Percentiles rank a stretch among this genome's conserved stretches.
Conservation (phyloP, 2,113 vertebrate genomes). For the Dermatemys mawii region DNA sequence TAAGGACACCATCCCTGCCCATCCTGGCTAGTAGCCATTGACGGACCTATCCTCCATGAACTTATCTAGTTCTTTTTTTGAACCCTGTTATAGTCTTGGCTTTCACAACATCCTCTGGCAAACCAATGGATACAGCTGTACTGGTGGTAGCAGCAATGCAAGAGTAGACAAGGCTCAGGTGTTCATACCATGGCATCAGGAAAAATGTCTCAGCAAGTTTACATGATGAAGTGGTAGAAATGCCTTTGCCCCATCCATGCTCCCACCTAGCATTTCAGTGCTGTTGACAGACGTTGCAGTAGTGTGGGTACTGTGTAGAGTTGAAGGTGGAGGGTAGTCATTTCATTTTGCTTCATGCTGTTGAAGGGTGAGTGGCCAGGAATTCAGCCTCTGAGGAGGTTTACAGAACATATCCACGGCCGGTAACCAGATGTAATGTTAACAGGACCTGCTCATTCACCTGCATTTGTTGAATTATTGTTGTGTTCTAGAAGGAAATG, state of each 20-base stretch:
- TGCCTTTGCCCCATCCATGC: background rate
- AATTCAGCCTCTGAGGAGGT: fast-evolving
- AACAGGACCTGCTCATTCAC: background rate
- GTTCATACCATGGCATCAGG: background rate
- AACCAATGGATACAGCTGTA: background rate
- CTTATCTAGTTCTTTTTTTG: no score
- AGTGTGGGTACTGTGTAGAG: fast-evolving
- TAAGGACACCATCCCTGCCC: no score
- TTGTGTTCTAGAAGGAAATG: fast-evolving
- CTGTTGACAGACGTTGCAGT: background rate
- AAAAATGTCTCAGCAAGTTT: no score
- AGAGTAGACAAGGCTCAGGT: background rate
- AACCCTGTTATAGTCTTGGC: no score
- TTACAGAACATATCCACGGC: fast-evolving
- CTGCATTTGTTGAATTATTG: background rate
- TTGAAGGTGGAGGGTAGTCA: background rate
- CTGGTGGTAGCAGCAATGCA: background rate
- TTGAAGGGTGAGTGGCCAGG: fast-evolving
- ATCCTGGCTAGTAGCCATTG: no score
- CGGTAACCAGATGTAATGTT: fast-evolving
- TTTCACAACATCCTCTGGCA: no score
- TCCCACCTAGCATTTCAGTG: fast-evolving
- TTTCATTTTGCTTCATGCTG: fast-evolving
- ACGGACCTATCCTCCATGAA: no score
- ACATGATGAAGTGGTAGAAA: fast-evolving